Percentiles rank a stretch among this genome's conserved stretches.
Evolutionary conservation across 2,888 invertebrate species (phyloP).

Genomic region (Caprella mutica): DNA sequence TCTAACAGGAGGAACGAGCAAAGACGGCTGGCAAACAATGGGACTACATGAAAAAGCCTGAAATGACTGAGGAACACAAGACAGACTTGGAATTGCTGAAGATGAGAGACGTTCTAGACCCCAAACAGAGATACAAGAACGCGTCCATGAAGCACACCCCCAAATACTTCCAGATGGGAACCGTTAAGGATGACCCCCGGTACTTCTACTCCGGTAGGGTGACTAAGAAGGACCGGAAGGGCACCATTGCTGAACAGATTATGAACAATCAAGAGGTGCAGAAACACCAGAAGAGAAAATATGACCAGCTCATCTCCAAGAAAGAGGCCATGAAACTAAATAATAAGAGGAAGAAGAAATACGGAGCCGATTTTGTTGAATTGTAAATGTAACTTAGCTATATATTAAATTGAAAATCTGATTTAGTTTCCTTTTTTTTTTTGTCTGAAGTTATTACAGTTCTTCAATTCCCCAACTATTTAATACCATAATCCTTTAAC

Average conservation of each 20-base stretch:
- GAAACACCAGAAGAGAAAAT: constrained; percentile 14
- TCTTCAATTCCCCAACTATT: too few relatives aligned
- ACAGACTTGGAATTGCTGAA: constrained; percentile 78
- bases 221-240: constrained; percentile 73
- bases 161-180: constrained; percentile 42
- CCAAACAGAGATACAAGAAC: constrained; percentile 51
- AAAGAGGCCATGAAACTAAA: not conserved
- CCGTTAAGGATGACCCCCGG: constrained; percentile 61
- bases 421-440: too few relatives aligned
- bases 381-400: too few relatives aligned
- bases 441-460: too few relatives aligned
- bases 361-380: not conserved
- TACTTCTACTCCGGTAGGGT: constrained; percentile 76
- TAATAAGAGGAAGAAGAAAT: not conserved
- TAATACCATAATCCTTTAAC: too few relatives aligned
- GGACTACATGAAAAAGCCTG: constrained; percentile 79
- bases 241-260: constrained; percentile 84
- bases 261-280: constrained; percentile 66
- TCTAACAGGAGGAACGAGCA: constrained; percentile 14
- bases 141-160: constrained; percentile 25
- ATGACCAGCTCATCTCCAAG: not conserved
- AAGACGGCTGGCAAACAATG: constrained; percentile 73
- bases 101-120: constrained; percentile 84
- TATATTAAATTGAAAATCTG: too few relatives aligned
- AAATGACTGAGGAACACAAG: constrained; percentile 75